Conservation (phyloP, 2,113 vertebrate species). For the Melanotaenia duboulayi region DNA sequence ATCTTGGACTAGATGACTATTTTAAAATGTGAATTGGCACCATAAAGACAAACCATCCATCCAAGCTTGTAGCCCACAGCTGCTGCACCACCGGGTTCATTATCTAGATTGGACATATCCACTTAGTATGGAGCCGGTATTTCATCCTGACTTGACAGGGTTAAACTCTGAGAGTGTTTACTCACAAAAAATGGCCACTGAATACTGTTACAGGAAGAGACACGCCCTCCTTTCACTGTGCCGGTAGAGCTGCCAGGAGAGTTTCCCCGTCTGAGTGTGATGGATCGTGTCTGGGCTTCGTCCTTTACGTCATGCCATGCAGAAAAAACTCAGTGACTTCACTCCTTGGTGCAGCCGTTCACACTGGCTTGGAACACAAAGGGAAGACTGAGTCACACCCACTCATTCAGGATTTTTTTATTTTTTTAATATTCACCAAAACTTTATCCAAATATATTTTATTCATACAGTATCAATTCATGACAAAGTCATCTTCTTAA, state of each 20-base stretch:
- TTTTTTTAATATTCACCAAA: too few species aligned
- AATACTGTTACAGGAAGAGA: constrained; percentile 30
- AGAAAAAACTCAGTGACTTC: constrained; percentile 47
- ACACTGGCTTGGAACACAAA: neutral
- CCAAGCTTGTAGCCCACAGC: constrained; percentile 18
- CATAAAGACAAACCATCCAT: constrained; percentile 19
- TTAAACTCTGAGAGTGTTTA: neutral
- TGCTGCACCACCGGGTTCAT: constrained; percentile 40
- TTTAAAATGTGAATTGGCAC: constrained; percentile 14
- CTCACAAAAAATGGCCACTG: constrained; percentile 6
- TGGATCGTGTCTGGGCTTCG: constrained; percentile 67
- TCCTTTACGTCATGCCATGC: constrained; percentile 62
- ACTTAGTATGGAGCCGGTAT: constrained; percentile 26
- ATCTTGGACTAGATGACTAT: neutral
- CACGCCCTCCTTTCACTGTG: neutral
- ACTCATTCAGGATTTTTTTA: too few species aligned
- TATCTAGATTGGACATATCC: constrained; percentile 36
- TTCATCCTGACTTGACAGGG: constrained; percentile 29
- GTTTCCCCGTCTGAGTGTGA: constrained; percentile 59
- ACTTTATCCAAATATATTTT: too few species aligned
- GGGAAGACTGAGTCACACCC: neutral
- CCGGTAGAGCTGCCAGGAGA: constrained; percentile 26
- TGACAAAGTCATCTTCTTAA: too few species aligned
- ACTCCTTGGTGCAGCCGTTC: constrained; percentile 19
- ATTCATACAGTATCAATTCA: too few species aligned